Percentiles rank a stretch among this genome's conserved stretches.
Evolutionary conservation across 2,888 invertebrate species (phyloP).

Genomic region (Tenthredo amoena): DNA sequence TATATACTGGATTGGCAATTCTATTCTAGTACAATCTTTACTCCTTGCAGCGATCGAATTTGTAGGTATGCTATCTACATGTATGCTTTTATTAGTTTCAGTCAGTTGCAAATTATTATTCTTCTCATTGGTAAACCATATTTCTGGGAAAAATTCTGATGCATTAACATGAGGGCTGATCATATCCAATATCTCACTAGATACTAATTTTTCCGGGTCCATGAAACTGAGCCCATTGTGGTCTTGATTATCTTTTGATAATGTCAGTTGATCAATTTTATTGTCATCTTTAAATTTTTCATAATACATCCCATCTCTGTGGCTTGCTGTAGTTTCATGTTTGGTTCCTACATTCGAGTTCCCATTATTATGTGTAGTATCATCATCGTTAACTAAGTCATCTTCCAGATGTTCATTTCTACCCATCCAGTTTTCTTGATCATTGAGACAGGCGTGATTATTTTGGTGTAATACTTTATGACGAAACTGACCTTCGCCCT

Average conservation of each 20-base stretch:
- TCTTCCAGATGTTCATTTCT: background rate
- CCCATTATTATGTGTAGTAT: background rate
- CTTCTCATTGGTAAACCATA: background rate
- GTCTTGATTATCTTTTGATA: background rate
- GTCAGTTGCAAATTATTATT: too few relatives aligned
- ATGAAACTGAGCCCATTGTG: background rate
- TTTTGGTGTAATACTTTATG: background rate
- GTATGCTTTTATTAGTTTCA: too few relatives aligned
- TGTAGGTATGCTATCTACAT: too few relatives aligned
- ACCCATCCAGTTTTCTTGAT: slow-evolving; percentile 2
- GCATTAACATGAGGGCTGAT: background rate
- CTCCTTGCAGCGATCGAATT: too few relatives aligned
- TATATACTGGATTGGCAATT: too few relatives aligned
- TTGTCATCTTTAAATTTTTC: too few relatives aligned
- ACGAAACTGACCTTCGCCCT: background rate
- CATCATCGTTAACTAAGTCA: background rate
- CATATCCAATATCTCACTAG: background rate
- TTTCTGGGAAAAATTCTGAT: background rate
- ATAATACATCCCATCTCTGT: background rate
- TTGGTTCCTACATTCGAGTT: background rate
- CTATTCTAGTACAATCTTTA: too few relatives aligned
- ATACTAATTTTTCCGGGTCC: background rate
- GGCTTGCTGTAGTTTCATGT: background rate
- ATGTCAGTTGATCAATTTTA: too few relatives aligned
- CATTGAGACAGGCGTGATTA: background rate